phyloP scores from a whole-genome alignment of 2,888 invertebrate species.

The Dolichomitus sp. region DNA sequence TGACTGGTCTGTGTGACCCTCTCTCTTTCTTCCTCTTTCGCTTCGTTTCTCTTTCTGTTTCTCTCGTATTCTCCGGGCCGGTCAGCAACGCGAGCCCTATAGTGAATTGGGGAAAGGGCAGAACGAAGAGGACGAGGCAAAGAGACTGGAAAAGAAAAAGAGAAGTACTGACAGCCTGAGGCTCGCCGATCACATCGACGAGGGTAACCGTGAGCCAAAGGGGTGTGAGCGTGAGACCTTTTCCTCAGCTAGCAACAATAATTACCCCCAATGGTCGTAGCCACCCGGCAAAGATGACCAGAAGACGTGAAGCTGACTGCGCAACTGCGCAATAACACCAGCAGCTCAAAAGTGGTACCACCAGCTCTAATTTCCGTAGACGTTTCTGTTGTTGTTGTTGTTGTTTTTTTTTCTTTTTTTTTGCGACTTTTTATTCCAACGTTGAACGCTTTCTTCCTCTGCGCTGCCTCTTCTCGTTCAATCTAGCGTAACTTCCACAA shows the following conservation, averaged over 20 bases:
- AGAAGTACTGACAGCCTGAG: conserved; percentile 43
- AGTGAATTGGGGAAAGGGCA: conserved; percentile 34
- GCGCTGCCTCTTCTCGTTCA: conserved; percentile 29
- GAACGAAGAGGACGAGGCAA: conserved; percentile 43
- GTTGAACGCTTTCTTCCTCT: conserved; percentile 42
- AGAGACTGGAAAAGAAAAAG: conserved; percentile 29
- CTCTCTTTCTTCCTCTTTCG: conserved; percentile 19
- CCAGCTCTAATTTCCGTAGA: conserved; percentile 38
- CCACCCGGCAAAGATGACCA: conserved; percentile 63
- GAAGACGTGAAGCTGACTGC: conserved; percentile 55
- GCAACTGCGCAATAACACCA: conserved; percentile 18
- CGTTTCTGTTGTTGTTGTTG: conserved; percentile 13
- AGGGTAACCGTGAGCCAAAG: conserved; percentile 75
- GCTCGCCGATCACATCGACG: conserved; percentile 55
- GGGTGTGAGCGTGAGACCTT: conserved; percentile 83
- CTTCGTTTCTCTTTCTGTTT: conserved; percentile 13
- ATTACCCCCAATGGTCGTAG: conserved; percentile 81
- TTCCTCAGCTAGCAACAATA: conserved; percentile 78
- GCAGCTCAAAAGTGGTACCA: conserved; percentile 8
- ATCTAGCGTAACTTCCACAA: neutral
- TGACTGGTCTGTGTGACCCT: conserved; percentile 76
- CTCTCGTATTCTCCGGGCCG: conserved; percentile 18
- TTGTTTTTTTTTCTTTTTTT: neutral
- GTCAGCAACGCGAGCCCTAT: conserved; percentile 33
- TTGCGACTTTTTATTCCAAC: conserved; percentile 18